Conservation (phyloP, 1,140 invertebrate species). For the Mycetomoellerius zeteki region DNA sequence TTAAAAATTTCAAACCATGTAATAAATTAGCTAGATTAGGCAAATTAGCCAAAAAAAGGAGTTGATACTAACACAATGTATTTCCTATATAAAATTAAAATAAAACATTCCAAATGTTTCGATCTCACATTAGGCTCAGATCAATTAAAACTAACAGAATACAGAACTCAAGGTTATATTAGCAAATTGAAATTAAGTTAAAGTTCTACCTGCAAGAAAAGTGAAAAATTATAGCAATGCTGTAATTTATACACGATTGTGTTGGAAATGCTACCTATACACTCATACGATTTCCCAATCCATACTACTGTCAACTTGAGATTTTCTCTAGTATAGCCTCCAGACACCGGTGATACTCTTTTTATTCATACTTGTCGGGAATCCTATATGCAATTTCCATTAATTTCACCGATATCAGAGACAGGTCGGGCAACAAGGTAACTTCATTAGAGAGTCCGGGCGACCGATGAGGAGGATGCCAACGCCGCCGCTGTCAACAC, state of each 20-base stretch:
- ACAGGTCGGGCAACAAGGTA: conserved; percentile 49
- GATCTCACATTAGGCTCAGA: no score
- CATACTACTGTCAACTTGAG: not conserved
- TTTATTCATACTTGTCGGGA: conserved; percentile 45
- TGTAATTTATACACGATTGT: not conserved
- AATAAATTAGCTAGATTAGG: no score
- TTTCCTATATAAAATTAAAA: no score
- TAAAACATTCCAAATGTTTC: no score
- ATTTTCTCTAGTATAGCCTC: not conserved
- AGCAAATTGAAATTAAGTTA: not conserved
- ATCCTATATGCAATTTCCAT: conserved; percentile 59
- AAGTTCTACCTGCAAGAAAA: not conserved
- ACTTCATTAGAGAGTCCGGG: conserved; percentile 43
- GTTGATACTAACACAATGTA: no score
- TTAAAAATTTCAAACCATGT: no score
- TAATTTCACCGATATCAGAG: conserved; percentile 63
- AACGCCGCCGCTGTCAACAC: conserved; percentile 47
- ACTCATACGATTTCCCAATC: not conserved
- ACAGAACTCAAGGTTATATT: no score
- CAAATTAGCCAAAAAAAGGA: no score
- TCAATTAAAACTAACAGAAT: no score
- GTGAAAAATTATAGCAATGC: not conserved
- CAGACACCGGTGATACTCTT: conserved; percentile 3
- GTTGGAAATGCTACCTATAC: not conserved
- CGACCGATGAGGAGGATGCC: conserved; percentile 45